Evolutionary conservation across 2,797 vertebrate genomes (phyloP), one percentile per base, ranked within the genome.

Genomic region (Diplodus sargus): DNA sequence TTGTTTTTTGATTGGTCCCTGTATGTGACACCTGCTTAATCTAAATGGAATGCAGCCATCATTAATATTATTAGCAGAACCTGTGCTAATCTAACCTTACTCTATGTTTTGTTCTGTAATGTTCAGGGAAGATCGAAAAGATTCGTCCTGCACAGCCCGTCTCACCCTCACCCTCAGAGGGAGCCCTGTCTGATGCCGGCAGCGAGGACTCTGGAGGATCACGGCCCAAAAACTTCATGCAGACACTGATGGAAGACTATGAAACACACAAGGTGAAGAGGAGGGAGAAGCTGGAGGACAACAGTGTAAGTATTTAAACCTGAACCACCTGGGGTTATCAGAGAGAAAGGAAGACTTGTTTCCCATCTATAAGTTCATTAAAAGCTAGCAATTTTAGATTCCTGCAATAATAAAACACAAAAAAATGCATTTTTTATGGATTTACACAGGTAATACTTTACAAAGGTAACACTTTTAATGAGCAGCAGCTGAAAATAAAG

Each of bases 201-300:
- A 90, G 95, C 0, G 97, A 98, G 83, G 98, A 99, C 91, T 95
- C 97, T 3, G 94, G 93, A 8, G 97, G 96, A 56, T 96, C 96
- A 74, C 91, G 97, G 23, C 95, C 97, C 89, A 99, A 98, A 93
- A 99, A 98, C 93, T 96, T 96, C 94, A 98, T 99, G 98, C 96
- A 99, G 95, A 99, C 97, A 0, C 96, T 99, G 45, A 96, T 99
- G 97, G 98, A 99, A 82, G 98, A 99, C 93, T 99, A 95, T 12
- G 97, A 99, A 94, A 96, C 95, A 52, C 97, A 98, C 95, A 99
- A 98, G 93, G 97, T 96, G 87, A 99, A 98, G 93, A 96, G 96
- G 89, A 95, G 96, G 79, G 98, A 99, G 89, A 96, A 97, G 81
- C 88, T 96, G 91, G 98, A 99, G 2, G 98, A 99, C 92, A 96